Conservation (phyloP, 2,113 vertebrate genomes). For the Psittacus erithacus region DNA sequence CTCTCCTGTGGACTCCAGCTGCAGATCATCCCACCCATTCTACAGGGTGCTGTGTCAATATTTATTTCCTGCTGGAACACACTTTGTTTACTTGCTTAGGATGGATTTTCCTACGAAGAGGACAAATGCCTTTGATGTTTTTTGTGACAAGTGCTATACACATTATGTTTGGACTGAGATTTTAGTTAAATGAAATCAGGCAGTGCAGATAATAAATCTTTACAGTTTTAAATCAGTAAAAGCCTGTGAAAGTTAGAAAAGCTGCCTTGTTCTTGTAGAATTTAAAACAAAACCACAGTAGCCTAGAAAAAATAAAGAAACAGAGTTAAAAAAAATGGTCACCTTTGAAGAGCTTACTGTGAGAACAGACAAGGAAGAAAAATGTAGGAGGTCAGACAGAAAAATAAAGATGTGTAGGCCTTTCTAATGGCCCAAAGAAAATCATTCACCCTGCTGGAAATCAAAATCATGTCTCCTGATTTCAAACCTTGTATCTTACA, state of each 20-base stretch:
- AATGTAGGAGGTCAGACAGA: not conserved
- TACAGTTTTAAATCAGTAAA: constrained; percentile 22
- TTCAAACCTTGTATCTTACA: not conserved
- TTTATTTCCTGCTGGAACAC: not conserved
- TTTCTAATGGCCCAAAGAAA: not conserved
- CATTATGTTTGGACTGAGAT: not conserved
- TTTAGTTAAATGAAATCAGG: constrained; percentile 27
- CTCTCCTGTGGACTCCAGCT: not conserved
- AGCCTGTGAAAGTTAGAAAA: not conserved
- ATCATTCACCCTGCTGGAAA: not conserved
- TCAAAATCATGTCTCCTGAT: not conserved
- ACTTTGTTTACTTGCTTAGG: not conserved
- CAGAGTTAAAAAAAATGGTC: not conserved
- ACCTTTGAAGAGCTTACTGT: not conserved
- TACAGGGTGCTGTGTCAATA: not conserved
- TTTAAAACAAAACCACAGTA: constrained; percentile 1
- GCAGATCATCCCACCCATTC: not conserved
- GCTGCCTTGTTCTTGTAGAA: not conserved
- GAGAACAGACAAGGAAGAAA: not conserved
- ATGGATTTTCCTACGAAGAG: not conserved
- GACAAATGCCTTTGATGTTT: constrained; percentile 6
- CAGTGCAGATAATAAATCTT: constrained; percentile 40
- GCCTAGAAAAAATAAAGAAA: not conserved
- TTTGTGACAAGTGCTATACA: not conserved
- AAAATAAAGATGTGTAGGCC: not conserved